Evolutionary conservation across 2,888 invertebrate species (phyloP).

Genomic region (Stegophylla sp.): DNA sequence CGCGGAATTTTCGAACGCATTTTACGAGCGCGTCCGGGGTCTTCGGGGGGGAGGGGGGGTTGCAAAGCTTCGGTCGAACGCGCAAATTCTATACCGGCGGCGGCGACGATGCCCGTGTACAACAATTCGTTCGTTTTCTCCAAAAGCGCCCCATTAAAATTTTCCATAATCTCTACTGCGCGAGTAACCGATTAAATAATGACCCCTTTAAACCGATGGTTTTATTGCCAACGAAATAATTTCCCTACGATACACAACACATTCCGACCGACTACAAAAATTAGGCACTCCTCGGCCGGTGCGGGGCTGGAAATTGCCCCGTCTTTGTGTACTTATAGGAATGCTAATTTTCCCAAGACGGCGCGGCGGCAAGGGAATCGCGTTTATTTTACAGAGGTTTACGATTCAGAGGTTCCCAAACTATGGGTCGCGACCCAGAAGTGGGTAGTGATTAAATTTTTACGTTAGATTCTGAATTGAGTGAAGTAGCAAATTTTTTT

Average conservation of each 20-base stretch:
- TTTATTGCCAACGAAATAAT: conserved; percentile 35
- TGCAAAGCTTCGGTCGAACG: neutral
- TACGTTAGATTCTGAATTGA: no score
- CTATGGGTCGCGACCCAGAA: no score
- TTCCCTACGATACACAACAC: no score
- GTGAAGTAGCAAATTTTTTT: no score
- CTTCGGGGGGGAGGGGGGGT: no score
- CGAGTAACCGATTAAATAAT: conserved; percentile 31
- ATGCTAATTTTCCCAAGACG: neutral
- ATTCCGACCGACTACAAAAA: conserved; percentile 17
- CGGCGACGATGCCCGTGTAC: no score
- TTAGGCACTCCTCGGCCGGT: neutral
- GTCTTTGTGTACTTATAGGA: neutral
- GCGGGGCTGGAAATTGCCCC: neutral
- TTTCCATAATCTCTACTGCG: conserved; percentile 16
- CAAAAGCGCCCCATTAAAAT: conserved; percentile 16
- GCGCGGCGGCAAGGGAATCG: no score
- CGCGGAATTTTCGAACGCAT: no score
- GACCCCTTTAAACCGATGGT: conserved; percentile 6
- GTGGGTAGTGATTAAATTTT: no score
- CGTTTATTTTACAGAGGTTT: no score
- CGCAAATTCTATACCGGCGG: neutral
- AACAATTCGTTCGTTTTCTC: neutral
- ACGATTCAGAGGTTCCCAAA: no score
- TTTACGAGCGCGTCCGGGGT: no score